Evolutionary conservation across 2,888 invertebrate genomes (phyloP).

Genomic region (Rugalucina vietnamica): DNA sequence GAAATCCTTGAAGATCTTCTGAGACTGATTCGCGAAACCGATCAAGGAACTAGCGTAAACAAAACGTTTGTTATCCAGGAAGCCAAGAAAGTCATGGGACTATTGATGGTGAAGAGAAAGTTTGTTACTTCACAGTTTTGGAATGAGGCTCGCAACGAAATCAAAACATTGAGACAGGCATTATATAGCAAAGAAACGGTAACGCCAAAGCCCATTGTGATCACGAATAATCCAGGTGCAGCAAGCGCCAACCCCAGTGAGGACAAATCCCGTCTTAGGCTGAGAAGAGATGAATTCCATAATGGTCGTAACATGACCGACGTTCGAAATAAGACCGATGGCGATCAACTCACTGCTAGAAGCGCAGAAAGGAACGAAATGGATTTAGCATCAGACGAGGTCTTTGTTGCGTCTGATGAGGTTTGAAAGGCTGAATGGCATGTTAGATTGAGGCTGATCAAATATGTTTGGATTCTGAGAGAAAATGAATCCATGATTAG

Average conservation of each 20-base stretch:
- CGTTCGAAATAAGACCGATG: no score
- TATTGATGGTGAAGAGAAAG: neutral
- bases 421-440: no score
- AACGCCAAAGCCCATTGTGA: neutral
- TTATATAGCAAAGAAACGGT: neutral
- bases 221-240: no score
- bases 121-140: neutral
- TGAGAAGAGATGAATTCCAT: no score
- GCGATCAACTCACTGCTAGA: no score
- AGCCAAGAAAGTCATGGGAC: neutral
- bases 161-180: neutral
- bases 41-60: neutral
- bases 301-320: no score
- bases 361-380: no score
- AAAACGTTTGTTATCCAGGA: neutral
- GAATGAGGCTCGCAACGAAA: neutral
- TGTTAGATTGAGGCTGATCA: no score
- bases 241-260: no score
- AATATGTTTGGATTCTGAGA: no score
- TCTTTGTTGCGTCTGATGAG: neutral
- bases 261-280: no score
- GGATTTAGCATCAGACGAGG: neutral
- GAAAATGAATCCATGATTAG: no score
- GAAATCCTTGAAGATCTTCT: constrained; percentile 1
- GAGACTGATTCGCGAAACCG: neutral